Evolutionary conservation across 2,797 vertebrate genomes (phyloP), one percentile per base, ranked within the genome.

Genomic region (Anguilla obscura): DNA sequence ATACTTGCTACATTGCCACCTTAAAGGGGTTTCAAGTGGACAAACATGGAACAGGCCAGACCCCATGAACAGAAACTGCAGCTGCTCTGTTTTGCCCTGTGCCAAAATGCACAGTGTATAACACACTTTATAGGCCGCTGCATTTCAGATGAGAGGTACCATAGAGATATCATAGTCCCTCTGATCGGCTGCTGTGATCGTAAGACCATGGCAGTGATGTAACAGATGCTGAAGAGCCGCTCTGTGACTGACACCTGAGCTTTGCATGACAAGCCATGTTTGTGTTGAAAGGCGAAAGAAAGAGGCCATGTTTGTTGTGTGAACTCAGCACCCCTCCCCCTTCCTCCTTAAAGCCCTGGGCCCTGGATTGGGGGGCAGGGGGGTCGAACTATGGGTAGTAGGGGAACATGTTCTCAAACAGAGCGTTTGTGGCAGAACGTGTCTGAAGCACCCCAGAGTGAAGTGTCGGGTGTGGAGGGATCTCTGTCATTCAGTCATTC

Each of bases 241-340:
- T 2, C n/a, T 33, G 16, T 80, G 76, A 80, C 45, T 48, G 76
- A 80, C 45, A 48, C 2, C 76, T 76, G 33, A 40, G 30, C 30
- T 1, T 80, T 80, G 76, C 76, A 80, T 80, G 76, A 80, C 40
- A 80, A 80, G 76, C 76, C 6, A 48, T 80, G 76, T 80, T 80
- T 80, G 76, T 80, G 8, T 80, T 80, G 16, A 80, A 40, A 45
- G 40, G 76, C 36, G 40, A 9, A 48, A 48, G 36, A 21, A 10
- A 76, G 30, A 76, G 74, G 74, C 74, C 33, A 76, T 76, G 76
- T 80, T 80, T 80, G 40, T 80, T 80, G 76, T 80, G 76, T 48
- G 76, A 80, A 80, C 76, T 80, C 33, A 79, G 74, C 7, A 3
- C 74, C 4, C 33, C 36, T 4, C 33, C 69, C 69, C 69, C 1